phyloP scores from a whole-genome alignment of 2,888 invertebrate species.

The Amorpha juglandis region DNA sequence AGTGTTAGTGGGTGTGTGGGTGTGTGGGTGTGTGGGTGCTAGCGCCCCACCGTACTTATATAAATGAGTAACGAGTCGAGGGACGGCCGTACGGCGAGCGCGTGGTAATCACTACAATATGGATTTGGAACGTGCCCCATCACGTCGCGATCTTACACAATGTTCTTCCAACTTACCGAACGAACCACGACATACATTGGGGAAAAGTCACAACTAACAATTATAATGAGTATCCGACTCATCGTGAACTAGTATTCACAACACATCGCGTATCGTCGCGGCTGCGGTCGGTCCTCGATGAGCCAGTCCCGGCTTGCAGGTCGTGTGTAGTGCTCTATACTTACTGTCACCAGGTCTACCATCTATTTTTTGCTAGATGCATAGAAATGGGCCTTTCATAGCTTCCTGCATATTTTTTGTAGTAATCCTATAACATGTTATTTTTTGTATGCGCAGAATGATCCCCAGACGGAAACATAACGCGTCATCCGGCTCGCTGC shows the following conservation, averaged over 20 bases:
- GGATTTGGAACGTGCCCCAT: not conserved
- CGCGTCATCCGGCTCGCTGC: constrained; percentile 75
- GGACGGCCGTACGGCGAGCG: too few relatives aligned
- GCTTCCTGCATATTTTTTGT: not conserved
- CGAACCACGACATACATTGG: not conserved
- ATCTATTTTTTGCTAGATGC: too few relatives aligned
- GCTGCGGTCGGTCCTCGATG: too few relatives aligned
- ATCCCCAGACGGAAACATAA: constrained; percentile 79
- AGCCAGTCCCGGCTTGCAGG: too few relatives aligned
- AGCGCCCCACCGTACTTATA: not conserved
- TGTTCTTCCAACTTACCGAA: not conserved
- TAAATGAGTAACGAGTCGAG: not conserved
- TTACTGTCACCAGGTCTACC: too few relatives aligned
- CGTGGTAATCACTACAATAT: not conserved
- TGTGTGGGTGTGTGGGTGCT: too few relatives aligned
- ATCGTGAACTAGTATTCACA: too few relatives aligned
- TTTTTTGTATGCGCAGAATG: constrained; percentile 60
- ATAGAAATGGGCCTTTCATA: too few relatives aligned
- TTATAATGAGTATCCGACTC: too few relatives aligned
- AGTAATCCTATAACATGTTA: not conserved
- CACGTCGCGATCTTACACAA: not conserved
- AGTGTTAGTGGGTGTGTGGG: too few relatives aligned
- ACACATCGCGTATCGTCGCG: too few relatives aligned
- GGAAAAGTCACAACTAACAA: not conserved
- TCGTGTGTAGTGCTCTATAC: too few relatives aligned